A percentile compares a stretch with the other conserved stretches of the same genome.
Conservation (phyloP, 2,888 invertebrate genomes). For the Pteria penguin region DNA sequence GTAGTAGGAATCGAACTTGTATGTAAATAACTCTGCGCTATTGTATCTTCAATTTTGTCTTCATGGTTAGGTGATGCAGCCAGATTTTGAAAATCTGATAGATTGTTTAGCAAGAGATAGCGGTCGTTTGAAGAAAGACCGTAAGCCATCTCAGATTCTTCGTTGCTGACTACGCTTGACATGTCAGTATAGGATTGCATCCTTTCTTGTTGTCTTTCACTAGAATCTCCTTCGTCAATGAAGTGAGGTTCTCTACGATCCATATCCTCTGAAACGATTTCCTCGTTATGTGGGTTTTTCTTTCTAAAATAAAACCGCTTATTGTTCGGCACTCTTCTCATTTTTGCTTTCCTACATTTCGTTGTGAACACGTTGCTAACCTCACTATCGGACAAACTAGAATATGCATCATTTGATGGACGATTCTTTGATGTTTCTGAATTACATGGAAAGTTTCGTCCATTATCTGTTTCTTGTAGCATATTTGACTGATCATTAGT, state of each 20-base stretch:
- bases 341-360: background rate
- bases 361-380: background rate
- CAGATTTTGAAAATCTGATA: background rate
- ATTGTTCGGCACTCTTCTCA: background rate
- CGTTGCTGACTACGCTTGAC: background rate
- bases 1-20: background rate
- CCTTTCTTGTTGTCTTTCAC: background rate
- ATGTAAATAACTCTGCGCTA: too few relatives aligned
- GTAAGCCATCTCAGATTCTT: background rate
- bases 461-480: too few relatives aligned
- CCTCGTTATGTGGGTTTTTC: background rate
- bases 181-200: background rate
- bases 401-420: background rate
- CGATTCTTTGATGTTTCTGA: too few relatives aligned
- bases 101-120: background rate
- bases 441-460: too few relatives aligned
- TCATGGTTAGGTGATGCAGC: background rate
- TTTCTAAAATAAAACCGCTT: too few relatives aligned
- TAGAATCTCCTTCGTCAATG: background rate
- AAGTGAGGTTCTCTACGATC: too few relatives aligned
- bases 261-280: background rate
- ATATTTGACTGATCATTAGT: too few relatives aligned
- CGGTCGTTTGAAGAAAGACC: background rate
- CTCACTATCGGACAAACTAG: slow-evolving; percentile 11
- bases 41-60: too few relatives aligned